These are phyloP conservation scores for Zaprionus obscuricornis DNA, from an alignment of 2,888 invertebrate species.

Conservation along the genomic window DNA sequence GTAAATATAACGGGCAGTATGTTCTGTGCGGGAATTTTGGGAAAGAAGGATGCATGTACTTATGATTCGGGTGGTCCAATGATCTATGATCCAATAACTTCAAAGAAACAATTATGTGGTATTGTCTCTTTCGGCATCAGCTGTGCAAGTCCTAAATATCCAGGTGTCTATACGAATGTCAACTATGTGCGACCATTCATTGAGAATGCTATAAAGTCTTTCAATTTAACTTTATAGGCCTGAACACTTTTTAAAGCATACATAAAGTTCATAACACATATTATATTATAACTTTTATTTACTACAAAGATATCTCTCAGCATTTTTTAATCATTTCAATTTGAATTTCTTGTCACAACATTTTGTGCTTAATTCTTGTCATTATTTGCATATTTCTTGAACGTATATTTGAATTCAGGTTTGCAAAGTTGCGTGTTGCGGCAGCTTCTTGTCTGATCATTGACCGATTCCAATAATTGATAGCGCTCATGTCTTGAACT, in stretches of 20 bases:
- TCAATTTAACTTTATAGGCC: constrained; percentile 4
- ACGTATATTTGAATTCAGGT: constrained; percentile 12
- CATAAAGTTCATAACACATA: no score
- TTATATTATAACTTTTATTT: no score
- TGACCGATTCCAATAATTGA: constrained; percentile 75
- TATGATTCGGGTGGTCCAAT: constrained; percentile 80
- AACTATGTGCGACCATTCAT: constrained; percentile 58
- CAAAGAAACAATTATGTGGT: constrained; percentile 84
- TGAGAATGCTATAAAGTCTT: background rate
- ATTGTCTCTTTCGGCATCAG: constrained; percentile 86
- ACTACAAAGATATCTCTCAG: background rate
- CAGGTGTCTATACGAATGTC: constrained; percentile 91
- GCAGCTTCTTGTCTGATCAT: constrained; percentile 64
- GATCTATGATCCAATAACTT: background rate
- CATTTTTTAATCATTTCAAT: background rate
- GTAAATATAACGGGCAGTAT: constrained; percentile 51
- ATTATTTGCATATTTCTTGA: constrained; percentile 50
- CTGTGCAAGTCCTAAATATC: constrained; percentile 85
- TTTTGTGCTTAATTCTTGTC: constrained; percentile 48
- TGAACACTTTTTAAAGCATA: no score
- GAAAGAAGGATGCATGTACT: constrained; percentile 66
- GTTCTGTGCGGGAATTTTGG: constrained; percentile 65
- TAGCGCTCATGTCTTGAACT: constrained; percentile 34
- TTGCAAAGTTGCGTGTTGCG: constrained; percentile 47
- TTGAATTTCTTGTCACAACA: constrained; percentile 19